These are phyloP conservation scores for Vanessa cardui DNA, from an alignment of 2,888 invertebrate species.

Conservation along the genomic window DNA sequence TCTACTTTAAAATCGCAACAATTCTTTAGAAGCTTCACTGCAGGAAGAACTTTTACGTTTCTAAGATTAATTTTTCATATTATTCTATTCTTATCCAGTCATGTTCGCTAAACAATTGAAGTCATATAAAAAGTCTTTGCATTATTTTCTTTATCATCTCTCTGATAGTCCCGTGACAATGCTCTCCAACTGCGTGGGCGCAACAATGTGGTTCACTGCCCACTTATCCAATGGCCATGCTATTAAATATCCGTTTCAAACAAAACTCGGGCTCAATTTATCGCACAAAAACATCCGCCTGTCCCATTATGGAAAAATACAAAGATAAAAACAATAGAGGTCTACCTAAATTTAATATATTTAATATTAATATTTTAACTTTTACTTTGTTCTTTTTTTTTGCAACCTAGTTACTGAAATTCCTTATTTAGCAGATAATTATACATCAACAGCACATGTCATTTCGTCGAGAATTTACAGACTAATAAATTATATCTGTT, in stretches of 20 bases:
- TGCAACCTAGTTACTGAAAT: too few relatives aligned
- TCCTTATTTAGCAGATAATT: too few relatives aligned
- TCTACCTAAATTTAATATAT: constrained; percentile 3
- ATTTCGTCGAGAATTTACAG: too few relatives aligned
- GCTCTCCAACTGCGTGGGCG: constrained; percentile 46
- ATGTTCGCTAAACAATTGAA: not conserved
- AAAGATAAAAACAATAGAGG: constrained; percentile 18
- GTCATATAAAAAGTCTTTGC: constrained; percentile 22
- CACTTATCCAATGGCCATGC: constrained; percentile 68
- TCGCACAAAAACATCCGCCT: constrained; percentile 70
- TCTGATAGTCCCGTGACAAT: constrained; percentile 40
- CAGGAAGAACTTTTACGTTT: too few relatives aligned
- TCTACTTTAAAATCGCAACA: too few relatives aligned
- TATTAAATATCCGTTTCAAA: constrained; percentile 60
- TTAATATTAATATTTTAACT: not conserved
- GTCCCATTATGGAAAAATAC: constrained; percentile 35
- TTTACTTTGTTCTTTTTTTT: not conserved
- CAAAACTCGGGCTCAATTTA: constrained; percentile 50
- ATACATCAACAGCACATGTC: too few relatives aligned
- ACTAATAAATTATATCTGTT: too few relatives aligned
- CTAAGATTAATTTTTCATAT: too few relatives aligned
- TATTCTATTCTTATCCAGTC: not conserved
- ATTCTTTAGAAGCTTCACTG: too few relatives aligned
- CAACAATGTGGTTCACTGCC: constrained; percentile 64
- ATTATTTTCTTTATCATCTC: constrained; percentile 32